Base-by-base conservation (phyloP, 2,888 invertebrate genomes). In the Clistopyga incitator region DNA sequence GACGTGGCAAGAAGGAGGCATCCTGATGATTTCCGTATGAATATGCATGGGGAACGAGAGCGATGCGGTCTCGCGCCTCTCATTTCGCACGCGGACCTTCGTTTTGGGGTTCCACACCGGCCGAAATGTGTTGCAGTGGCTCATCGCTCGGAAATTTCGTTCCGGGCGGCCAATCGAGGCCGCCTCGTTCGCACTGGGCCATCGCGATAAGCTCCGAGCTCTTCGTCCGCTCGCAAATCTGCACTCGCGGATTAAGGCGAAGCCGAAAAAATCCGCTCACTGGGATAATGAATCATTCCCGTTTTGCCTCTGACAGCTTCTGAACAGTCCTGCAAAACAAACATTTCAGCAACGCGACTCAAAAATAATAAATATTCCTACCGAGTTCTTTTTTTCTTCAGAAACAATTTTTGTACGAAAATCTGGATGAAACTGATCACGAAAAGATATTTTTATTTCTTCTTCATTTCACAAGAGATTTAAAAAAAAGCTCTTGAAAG, bases 11-110 rank as follows among this genome's bases (percentile, higher is more conserved):
- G 64, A 56, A 64, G 75, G 70, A 75, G 75, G 78, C 25, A 68
- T 68, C 54, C 74, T 25, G 68, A n/a, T 47, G 52, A 59, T 61
- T 67, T 42, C 6, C 11, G 64, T 64, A 82, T 78, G 71, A 82
- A 83, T 83, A 79, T 71, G 54, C 42, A 74, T 59, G 67, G 38
- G 52, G 59, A 82, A 83, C 52, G 76, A 82, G 64, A 64, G 20
- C 25, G 38, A 47, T 54, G 34, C 61, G 70, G 70, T 78, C 78
- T 54, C 64, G 54, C 52, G 50, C 70, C 25, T 64, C n/a, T 64
- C 56, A 18, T 64, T 23, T 45, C 3, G 6, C 47, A 29, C 34
- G 2, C 29, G 20, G 74, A 61, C 50, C 61, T 61, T 47, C 15
- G 25, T 45, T 59, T 45, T 72, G 8, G 45, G 47, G 20, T 18